These are phyloP conservation scores for Macrophya alboannulata DNA, from an alignment of 2,888 invertebrate species.

Conservation along the genomic window DNA sequence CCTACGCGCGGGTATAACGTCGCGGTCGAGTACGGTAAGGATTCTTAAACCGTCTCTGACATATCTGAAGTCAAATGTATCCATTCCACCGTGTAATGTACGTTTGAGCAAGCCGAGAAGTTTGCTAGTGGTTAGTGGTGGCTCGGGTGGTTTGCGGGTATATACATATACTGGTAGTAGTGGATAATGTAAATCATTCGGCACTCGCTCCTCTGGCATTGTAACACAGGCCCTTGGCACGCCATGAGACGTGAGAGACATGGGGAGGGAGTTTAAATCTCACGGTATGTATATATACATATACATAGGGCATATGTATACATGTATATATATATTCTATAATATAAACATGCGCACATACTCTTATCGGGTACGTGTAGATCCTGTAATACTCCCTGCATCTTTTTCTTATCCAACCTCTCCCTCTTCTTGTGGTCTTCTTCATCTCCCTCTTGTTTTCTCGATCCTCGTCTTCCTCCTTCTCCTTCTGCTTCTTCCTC, in stretches of 20 bases:
- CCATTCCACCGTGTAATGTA: slow-evolving; percentile 47
- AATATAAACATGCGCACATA: slow-evolving; percentile 56
- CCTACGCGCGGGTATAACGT: neutral
- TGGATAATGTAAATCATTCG: slow-evolving; percentile 75
- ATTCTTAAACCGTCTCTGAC: slow-evolving; percentile 44
- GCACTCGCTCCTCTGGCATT: slow-evolving; percentile 69
- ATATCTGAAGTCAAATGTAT: slow-evolving; percentile 49
- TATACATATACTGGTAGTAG: slow-evolving; percentile 54
- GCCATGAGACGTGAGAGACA: slow-evolving; percentile 58
- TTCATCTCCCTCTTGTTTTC: slow-evolving; percentile 35
- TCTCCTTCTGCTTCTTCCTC: slow-evolving; percentile 13
- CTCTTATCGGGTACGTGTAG: slow-evolving; percentile 45
- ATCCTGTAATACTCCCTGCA: slow-evolving; percentile 52
- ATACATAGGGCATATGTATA: slow-evolving; percentile 36
- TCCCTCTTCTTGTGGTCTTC: slow-evolving; percentile 43
- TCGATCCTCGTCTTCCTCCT: slow-evolving; percentile 51
- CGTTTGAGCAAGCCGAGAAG: slow-evolving; percentile 41
- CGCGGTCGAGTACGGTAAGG: slow-evolving; percentile 1
- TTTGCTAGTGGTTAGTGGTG: slow-evolving; percentile 46
- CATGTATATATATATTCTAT: slow-evolving; percentile 44
- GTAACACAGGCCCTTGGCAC: slow-evolving; percentile 65
- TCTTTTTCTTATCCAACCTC: slow-evolving; percentile 49
- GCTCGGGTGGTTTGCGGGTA: slow-evolving; percentile 44
- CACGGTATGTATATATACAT: slow-evolving; percentile 44
- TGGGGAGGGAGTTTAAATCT: slow-evolving; percentile 48